phyloP scores from a whole-genome alignment of 2,797 vertebrate species.

The Sternarchorhynchus goeldii region DNA sequence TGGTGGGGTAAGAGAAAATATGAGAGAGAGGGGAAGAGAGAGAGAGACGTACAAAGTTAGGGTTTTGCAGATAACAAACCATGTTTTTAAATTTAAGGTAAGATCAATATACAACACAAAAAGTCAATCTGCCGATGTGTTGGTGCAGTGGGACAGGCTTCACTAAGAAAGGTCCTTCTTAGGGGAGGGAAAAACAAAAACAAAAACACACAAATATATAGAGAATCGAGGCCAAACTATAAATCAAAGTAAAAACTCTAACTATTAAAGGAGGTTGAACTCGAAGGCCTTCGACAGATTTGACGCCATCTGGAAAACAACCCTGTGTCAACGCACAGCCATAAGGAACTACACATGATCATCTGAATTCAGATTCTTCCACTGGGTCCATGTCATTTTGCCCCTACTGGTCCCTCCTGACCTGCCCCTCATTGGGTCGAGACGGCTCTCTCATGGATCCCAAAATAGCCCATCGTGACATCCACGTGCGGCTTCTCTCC shows the following conservation, averaged over 20 bases:
- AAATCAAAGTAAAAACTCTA: neutral
- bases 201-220: no score
- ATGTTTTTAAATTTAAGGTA: neutral
- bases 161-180: no score
- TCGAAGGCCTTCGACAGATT: neutral
- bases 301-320: constrained; percentile 14
- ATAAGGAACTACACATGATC: constrained; percentile 11
- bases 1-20: no score
- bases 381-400: constrained; percentile 40
- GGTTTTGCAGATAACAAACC: neutral
- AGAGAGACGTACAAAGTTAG: constrained; percentile 3
- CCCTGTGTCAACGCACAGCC: constrained; percentile 10
- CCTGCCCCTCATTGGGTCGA: constrained; percentile 29
- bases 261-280: neutral
- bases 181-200: neutral
- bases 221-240: neutral
- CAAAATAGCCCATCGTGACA: constrained; percentile 55
- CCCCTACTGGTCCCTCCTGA: constrained; percentile 32
- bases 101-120: neutral
- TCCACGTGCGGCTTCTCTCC: constrained; percentile 24
- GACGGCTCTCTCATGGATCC: constrained; percentile 51
- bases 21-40: constrained; percentile 38
- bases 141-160: neutral
- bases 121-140: neutral
- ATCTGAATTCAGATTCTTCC: constrained; percentile 42